Base-by-base conservation (phyloP, 2,888 invertebrate genomes). In the Tipula vernalis region DNA sequence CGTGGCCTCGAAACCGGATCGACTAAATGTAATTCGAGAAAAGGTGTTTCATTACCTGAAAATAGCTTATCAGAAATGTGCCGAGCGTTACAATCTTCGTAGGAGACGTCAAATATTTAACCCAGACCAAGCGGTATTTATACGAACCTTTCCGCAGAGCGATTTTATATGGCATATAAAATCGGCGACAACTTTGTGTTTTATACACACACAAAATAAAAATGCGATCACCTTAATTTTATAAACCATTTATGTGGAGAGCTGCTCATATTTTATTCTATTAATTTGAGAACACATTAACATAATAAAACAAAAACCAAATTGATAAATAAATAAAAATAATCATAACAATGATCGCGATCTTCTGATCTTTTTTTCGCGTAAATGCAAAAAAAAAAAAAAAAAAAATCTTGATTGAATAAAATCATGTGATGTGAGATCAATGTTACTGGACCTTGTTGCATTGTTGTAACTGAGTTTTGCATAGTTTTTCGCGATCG, bases 311-410 rank as follows among this genome's bases (percentile, higher is more conserved):
- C n/a, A n/a, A n/a, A n/a, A n/a, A n/a, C n/a, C n/a, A n/a, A n/a
- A n/a, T n/a, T n/a, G n/a, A n/a, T n/a, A 28, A 28, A 71, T 71
- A 71, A 71, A 71, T 71, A 71, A 71, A 71, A 71, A 71, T 71
- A 71, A 71, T 71, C 71, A 71, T 71, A 71, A 71, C 71, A 71
- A 71, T 71, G 71, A 71, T 71, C 71, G 71, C 71, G 71, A 71
- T 71, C 71, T 71, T 71, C 28, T 71, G 71, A 71, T 71, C 71
- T 71, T 57, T 57, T 28, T 57, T 71, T 71, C 71, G 71, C 71
- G 71, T 71, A 71, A 71, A 71, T 28, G 28, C 71, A 71, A 71
- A 71, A 71, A 71, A 57, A 51, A n/a, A n/a, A n/a, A n/a, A n/a
- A n/a, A 44, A 44, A 28, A 71, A 28, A 71, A 28, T 71, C 71